Evolutionary conservation across 2,888 invertebrate genomes (phyloP).

Genomic region (Neoaliturus tenellus): DNA sequence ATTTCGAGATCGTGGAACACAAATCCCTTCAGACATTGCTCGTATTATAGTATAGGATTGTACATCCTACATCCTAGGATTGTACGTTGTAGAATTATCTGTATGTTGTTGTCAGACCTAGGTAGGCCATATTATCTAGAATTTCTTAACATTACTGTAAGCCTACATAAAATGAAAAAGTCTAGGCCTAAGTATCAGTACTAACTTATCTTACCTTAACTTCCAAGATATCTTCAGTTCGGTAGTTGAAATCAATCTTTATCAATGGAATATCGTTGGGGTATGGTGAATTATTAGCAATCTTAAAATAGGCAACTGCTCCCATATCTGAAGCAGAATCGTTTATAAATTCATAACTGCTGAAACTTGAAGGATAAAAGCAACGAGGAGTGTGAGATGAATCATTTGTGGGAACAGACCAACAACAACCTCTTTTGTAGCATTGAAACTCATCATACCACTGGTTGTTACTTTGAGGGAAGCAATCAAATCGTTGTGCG

Average conservation of each 20-base stretch:
- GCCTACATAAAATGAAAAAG: too few relatives aligned
- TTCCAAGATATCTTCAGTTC: slow-evolving; percentile 79
- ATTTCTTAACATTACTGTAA: too few relatives aligned
- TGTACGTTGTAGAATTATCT: too few relatives aligned
- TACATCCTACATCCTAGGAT: too few relatives aligned
- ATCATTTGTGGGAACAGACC: slow-evolving; percentile 55
- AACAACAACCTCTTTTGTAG: slow-evolving; percentile 65
- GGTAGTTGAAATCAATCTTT: slow-evolving; percentile 78
- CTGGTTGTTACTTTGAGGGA: slow-evolving; percentile 61
- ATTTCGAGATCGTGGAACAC: too few relatives aligned
- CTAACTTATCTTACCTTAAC: slow-evolving; percentile 76
- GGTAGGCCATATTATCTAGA: too few relatives aligned
- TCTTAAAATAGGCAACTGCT: slow-evolving; percentile 76
- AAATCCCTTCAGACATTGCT: too few relatives aligned
- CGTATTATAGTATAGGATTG: too few relatives aligned
- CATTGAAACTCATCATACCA: slow-evolving; percentile 61
- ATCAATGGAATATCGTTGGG: slow-evolving; percentile 79
- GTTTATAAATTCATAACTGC: slow-evolving; percentile 79
- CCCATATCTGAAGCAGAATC: slow-evolving; percentile 78
- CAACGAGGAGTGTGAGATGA: slow-evolving; percentile 78
- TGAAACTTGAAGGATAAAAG: slow-evolving; percentile 82
- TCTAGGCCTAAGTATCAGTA: too few relatives aligned
- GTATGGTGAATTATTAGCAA: slow-evolving; percentile 77
- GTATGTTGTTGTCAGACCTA: too few relatives aligned
- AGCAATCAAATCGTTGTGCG: slow-evolving; percentile 66